Percentiles rank a stretch among this genome's conserved stretches.
phyloP scores from a whole-genome alignment of 92 coral and sea anemone genomes.

The Micromussa lordhowensis region DNA sequence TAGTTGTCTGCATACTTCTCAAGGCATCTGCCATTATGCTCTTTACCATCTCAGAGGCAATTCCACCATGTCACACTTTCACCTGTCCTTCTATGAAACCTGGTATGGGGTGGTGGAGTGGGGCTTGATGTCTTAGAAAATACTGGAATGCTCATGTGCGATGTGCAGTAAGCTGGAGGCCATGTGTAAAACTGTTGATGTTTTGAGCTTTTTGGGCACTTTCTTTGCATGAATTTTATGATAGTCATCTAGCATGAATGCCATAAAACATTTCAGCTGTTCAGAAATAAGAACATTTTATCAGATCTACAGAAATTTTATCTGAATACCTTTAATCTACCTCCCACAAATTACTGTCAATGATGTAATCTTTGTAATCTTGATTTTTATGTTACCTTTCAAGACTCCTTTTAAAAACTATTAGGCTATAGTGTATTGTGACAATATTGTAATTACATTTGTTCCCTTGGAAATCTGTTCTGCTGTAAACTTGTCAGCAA shows the following conservation, averaged over 20 bases:
- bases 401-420: conserved; percentile 25
- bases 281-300: too few relatives aligned
- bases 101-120: conserved; percentile 24
- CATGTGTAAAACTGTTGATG: conserved; percentile 63
- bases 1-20: conserved; percentile 40
- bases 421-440: conserved; percentile 47
- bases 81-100: background rate
- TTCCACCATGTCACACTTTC: conserved; percentile 53
- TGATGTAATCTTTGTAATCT: too few relatives aligned
- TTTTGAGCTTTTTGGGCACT: conserved; percentile 37
- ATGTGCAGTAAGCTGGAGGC: conserved; percentile 56
- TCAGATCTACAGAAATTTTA: too few relatives aligned
- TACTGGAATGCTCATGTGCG: conserved; percentile 37
- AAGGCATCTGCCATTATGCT: conserved; percentile 33
- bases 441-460: too few relatives aligned
- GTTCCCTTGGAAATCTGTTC: conserved; percentile 21
- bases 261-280: too few relatives aligned
- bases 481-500: conserved; percentile 10
- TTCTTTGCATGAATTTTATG: conserved; percentile 55
- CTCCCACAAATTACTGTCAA: too few relatives aligned
- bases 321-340: too few relatives aligned
- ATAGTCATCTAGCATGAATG: conserved; percentile 47
- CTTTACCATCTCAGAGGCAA: conserved; percentile 39
- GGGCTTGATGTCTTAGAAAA: conserved; percentile 16
- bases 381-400: conserved; percentile 45